Evolutionary conservation across 1,140 invertebrate genomes (phyloP).

Genomic region (Aphaenogaster floridana): DNA sequence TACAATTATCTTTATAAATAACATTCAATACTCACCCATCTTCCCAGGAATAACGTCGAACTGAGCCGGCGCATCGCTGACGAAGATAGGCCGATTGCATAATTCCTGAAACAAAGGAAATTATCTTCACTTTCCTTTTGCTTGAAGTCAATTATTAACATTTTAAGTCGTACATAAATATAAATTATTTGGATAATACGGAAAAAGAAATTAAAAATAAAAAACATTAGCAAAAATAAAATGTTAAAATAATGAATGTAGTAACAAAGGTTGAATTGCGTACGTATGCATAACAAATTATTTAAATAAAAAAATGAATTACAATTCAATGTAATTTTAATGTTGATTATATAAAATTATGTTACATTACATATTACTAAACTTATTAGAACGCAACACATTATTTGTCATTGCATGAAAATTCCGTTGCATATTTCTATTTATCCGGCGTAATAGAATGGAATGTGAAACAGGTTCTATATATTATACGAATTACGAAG

Average conservation of each 20-base stretch:
- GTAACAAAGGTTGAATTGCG: not conserved
- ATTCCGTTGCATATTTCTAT: not conserved
- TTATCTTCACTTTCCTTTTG: not conserved
- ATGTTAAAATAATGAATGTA: not conserved
- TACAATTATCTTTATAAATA: conserved; percentile 20
- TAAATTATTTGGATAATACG: not conserved
- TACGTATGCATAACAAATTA: not conserved
- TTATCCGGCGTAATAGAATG: not conserved
- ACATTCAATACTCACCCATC: conserved; percentile 90
- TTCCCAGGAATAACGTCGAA: conserved; percentile 95
- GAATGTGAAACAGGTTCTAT: not conserved
- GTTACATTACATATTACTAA: not conserved
- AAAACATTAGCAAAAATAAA: not conserved
- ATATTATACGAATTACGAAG: not conserved
- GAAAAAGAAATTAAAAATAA: not conserved
- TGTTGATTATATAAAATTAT: conserved; percentile 9
- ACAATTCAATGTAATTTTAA: not conserved
- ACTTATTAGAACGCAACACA: not conserved
- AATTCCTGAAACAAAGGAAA: conserved; percentile 90
- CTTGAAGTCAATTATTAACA: not conserved
- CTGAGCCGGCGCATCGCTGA: conserved; percentile 91
- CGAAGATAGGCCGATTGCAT: conserved; percentile 92
- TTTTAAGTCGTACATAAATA: not conserved
- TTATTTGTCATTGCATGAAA: conserved; percentile 7
- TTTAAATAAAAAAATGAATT: not conserved